Conservation (phyloP, 2,797 vertebrate species). For the Nannoperca australis region DNA sequence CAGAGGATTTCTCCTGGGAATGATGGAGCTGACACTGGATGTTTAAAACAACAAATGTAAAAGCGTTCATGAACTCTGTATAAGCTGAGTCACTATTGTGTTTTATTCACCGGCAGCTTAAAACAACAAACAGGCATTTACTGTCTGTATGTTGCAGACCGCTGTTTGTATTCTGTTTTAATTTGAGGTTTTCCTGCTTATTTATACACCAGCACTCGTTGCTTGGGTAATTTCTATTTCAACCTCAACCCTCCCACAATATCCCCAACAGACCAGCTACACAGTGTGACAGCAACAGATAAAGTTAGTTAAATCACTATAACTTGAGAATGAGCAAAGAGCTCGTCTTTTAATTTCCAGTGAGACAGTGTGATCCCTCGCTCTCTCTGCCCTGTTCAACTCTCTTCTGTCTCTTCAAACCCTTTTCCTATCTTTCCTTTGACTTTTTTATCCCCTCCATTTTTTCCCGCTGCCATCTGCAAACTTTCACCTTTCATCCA, state of each 20-base stretch:
- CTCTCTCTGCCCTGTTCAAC: constrained; percentile 36
- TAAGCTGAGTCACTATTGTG: constrained; percentile 6
- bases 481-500: constrained; percentile 72
- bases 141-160: constrained; percentile 3
- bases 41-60: constrained; percentile 58
- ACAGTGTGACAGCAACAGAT: constrained; percentile 39
- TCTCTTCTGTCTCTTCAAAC: constrained; percentile 44
- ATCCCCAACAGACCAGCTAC: constrained; percentile 2
- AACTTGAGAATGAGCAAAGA: constrained; percentile 51
- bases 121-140: constrained; percentile 19
- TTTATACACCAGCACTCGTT: constrained; percentile 9
- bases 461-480: constrained; percentile 46
- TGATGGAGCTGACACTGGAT: constrained; percentile 30
- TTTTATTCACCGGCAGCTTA: constrained; percentile 11
- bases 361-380: constrained; percentile 49
- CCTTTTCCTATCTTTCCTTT: constrained; percentile 43
- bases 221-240: constrained; percentile 27
- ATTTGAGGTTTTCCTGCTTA: background rate
- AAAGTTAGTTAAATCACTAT: constrained; percentile 58
- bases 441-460: constrained; percentile 55
- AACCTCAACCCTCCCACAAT: constrained; percentile 6
- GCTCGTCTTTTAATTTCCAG: constrained; percentile 54
- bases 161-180: constrained; percentile 6
- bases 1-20: constrained; percentile 57
- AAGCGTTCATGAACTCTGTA: constrained; percentile 20